A percentile compares a stretch with the other conserved stretches of the same genome.
Conservation (phyloP, 2,113 vertebrate genomes). For the Xenopus laevis region DNA sequence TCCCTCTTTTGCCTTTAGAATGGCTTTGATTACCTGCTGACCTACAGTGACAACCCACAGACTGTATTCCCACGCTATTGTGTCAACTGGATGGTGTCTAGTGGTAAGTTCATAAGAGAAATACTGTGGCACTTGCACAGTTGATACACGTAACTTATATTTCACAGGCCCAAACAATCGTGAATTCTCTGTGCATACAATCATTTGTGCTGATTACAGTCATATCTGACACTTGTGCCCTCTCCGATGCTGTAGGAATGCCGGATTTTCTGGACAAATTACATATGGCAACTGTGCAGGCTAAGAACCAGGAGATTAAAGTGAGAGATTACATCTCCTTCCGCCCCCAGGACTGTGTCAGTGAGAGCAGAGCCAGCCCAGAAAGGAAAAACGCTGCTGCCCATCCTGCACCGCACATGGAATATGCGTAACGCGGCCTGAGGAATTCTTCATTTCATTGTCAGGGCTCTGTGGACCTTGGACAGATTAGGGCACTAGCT, state of each 20-base stretch:
- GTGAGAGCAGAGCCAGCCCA: constrained; percentile 57
- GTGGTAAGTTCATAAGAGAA: constrained; percentile 76
- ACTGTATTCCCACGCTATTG: constrained; percentile 91
- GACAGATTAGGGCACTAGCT: background rate
- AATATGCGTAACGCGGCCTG: constrained; percentile 69
- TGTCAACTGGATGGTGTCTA: constrained; percentile 96
- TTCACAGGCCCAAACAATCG: background rate
- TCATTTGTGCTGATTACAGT: no score
- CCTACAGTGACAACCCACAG: constrained; percentile 92
- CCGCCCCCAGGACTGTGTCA: constrained; percentile 57
- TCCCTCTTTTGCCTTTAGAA: constrained; percentile 66
- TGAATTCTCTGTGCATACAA: no score
- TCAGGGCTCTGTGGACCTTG: background rate
- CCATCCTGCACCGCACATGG: constrained; percentile 67
- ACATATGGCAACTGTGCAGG: constrained; percentile 78
- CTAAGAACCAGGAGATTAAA: constrained; percentile 81
- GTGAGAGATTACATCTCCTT: constrained; percentile 77
- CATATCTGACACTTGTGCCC: no score
- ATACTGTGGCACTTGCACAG: background rate
- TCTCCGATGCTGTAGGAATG: constrained; percentile 67
- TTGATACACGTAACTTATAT: background rate
- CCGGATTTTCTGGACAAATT: constrained; percentile 91
- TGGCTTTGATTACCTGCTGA: constrained; percentile 90
- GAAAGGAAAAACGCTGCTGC: constrained; percentile 69
- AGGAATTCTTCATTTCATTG: background rate